Conservation (phyloP, 2,113 vertebrate genomes). For the Chamaetylas fuelleborni region DNA sequence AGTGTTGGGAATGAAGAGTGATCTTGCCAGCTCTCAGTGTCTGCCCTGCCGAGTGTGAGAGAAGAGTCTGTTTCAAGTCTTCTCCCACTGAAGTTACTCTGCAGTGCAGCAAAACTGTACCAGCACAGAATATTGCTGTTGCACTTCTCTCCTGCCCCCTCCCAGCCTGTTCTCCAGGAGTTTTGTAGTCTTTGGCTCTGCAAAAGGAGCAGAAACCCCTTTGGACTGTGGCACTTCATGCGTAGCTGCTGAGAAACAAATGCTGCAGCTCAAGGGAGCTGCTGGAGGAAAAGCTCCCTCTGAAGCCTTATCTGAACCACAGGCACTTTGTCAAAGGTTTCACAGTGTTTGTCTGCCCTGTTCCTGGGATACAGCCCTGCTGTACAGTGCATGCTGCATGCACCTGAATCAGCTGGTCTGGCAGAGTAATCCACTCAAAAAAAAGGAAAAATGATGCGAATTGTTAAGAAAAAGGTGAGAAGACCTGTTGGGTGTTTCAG, state of each 20-base stretch:
- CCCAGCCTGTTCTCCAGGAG: neutral
- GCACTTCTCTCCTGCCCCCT: neutral
- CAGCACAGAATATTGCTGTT: neutral
- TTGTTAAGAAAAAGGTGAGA: neutral
- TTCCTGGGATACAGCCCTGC: neutral
- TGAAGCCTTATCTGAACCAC: neutral
- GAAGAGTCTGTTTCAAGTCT: neutral
- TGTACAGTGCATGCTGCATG: neutral
- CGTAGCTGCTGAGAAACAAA: neutral
- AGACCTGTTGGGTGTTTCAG: neutral
- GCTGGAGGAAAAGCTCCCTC: neutral
- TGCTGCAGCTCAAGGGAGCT: neutral
- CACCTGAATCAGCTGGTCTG: neutral
- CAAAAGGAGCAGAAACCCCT: neutral
- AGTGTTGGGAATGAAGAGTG: neutral
- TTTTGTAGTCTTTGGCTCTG: neutral
- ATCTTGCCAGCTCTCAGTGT: neutral
- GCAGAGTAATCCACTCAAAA: neutral
- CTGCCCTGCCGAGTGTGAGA: neutral
- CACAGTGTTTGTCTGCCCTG: neutral
- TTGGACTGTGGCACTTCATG: neutral
- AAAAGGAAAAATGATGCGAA: neutral
- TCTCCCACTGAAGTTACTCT: neutral
- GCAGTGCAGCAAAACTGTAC: neutral
- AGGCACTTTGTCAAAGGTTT: neutral